Evolutionary conservation across 2,888 invertebrate species (phyloP).

Genomic region (Trachelus tabidus): DNA sequence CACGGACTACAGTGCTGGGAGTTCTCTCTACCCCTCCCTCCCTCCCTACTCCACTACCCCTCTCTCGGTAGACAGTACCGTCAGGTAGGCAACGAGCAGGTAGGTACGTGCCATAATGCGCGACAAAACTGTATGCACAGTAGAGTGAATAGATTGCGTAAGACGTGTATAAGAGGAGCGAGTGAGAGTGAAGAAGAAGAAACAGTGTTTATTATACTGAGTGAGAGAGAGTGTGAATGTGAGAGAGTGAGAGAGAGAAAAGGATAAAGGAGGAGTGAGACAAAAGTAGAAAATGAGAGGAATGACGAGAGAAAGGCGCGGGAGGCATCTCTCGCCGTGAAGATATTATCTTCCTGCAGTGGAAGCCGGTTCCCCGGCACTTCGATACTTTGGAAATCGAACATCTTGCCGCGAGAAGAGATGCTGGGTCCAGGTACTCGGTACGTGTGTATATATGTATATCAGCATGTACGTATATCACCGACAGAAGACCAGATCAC

Average conservation of each 20-base stretch:
- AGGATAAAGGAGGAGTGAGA: constrained; percentile 15
- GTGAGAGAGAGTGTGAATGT: background rate
- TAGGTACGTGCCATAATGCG: background rate
- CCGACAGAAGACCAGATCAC: background rate
- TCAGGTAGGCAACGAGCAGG: background rate
- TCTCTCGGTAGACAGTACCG: background rate
- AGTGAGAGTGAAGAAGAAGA: background rate
- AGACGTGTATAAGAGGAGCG: constrained; percentile 6
- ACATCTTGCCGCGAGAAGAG: background rate
- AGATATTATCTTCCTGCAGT: background rate
- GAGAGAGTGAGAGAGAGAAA: background rate
- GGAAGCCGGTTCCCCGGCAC: constrained; percentile 1
- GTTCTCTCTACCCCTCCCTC: background rate
- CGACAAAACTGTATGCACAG: constrained; percentile 4
- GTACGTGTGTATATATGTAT: background rate
- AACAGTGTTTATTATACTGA: background rate
- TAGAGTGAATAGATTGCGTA: constrained; percentile 23
- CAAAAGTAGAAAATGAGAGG: constrained; percentile 21
- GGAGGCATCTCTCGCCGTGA: constrained; percentile 8
- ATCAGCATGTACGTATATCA: background rate
- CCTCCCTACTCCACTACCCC: background rate
- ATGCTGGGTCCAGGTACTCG: background rate
- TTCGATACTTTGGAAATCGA: constrained; percentile 4
- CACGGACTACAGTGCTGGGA: background rate
- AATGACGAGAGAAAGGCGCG: constrained; percentile 18